These are phyloP conservation scores for Pomatostomus ruficeps DNA, from an alignment of 2,113 vertebrate species.

Conservation along the genomic window DNA sequence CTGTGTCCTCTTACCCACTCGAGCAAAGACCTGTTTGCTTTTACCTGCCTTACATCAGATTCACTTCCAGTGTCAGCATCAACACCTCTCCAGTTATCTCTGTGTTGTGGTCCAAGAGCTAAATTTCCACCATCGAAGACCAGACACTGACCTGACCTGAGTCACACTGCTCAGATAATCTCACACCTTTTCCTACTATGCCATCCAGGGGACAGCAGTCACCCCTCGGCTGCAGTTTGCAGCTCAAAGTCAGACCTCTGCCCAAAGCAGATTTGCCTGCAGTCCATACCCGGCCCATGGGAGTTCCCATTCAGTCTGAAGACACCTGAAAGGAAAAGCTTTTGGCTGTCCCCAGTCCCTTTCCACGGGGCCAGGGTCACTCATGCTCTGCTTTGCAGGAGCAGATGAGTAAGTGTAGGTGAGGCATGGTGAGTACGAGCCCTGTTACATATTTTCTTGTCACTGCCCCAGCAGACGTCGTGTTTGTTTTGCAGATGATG, in stretches of 20 bases:
- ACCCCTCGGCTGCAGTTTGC: background rate
- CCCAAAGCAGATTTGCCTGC: background rate
- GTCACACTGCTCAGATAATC: background rate
- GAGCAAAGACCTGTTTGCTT: rapidly evolving
- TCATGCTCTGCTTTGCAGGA: background rate
- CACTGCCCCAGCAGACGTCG: background rate
- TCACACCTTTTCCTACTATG: rapidly evolving
- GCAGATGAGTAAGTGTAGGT: rapidly evolving
- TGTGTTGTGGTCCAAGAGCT: background rate
- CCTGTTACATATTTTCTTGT: background rate
- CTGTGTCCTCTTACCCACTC: background rate
- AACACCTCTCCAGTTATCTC: background rate
- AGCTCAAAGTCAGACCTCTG: background rate
- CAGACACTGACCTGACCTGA: background rate
- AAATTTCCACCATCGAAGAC: background rate
- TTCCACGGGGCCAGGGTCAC: background rate
- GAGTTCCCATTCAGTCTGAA: background rate
- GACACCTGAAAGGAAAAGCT: background rate
- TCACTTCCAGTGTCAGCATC: background rate
- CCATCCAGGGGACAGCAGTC: rapidly evolving
- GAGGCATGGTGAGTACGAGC: rapidly evolving
- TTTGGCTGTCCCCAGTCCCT: rapidly evolving
- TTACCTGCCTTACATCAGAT: background rate
- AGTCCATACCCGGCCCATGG: rapidly evolving
- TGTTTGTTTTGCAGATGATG: background rate